Base-by-base conservation (phyloP, 1,140 invertebrate genomes). In the Agrilus planipennis region DNA sequence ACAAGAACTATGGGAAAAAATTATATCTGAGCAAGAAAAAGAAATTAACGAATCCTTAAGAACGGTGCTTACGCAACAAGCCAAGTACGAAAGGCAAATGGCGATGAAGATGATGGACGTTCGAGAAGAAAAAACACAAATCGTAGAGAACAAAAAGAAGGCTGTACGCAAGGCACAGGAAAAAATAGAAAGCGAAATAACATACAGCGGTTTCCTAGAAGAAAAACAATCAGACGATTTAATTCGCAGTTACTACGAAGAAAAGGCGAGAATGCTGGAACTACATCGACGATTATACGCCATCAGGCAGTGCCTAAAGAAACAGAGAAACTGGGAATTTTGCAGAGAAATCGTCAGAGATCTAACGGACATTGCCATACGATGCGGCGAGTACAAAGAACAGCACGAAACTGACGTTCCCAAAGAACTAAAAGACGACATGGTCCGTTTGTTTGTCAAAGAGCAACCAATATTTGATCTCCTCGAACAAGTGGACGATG, bases 51-150 rank as follows among this genome's bases (percentile, higher is more conserved):
- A 57, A 25, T 53, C 63, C n/a, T 53, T 73, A 11, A 65, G 65
- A 0, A 62, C 65, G 39, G 71, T 69, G 45, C 61, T 76, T 3
- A 51, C 75, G 45, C 68, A 70, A 46, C 64, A 77, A 36, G 74
- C 73, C 2, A 60, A 67, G 17, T 76, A 74, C 52, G 76, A 79
- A 45, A 77, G 76, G 50, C 68, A 72, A 55, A 71, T 79, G 56
- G 61, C 69, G 20, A 67, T 64, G 20, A 73, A 75, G 57, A 54
- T 77, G 22, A 67, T 69, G 51, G 70, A 74, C 49, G 67, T 74
- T 0, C 67, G 70, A 14, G 59, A 71, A 19, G 63, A 73, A 46
- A 69, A 67, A 20, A 59, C 68, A 9, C 61, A 64, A 39, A 64
- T 77, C 38, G 47, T 62, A 1, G 55, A 64, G 35, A 75, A 74